Conservation (phyloP, 2,888 invertebrate species). For the Abrostola triplasia region DNA sequence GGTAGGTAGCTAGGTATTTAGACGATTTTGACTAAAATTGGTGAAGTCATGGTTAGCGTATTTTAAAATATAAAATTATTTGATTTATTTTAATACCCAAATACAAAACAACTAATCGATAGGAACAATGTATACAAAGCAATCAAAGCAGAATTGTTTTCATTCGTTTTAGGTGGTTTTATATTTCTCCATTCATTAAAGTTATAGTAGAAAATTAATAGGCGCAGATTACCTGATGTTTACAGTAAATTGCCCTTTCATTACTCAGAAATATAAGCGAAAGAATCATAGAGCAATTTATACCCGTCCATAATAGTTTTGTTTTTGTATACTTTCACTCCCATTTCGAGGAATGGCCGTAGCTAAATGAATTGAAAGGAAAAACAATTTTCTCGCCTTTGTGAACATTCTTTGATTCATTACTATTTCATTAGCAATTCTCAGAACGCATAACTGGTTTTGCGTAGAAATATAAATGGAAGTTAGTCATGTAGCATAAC, state of each 20-base stretch:
- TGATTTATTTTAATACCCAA: no score
- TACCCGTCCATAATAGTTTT: slow-evolving; percentile 2
- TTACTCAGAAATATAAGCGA: not conserved
- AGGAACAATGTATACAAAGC: no score
- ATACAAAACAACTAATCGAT: no score
- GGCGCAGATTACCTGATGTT: no score
- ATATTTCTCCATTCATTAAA: no score
- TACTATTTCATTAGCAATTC: slow-evolving; percentile 15
- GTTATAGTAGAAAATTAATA: no score
- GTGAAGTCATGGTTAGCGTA: no score
- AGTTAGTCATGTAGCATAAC: slow-evolving; percentile 8
- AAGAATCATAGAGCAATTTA: not conserved
- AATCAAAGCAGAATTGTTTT: no score
- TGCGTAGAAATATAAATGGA: slow-evolving; percentile 17
- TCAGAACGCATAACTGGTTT: slow-evolving; percentile 2
- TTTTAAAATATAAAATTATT: no score
- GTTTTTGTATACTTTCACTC: slow-evolving; percentile 6
- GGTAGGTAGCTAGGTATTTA: no score
- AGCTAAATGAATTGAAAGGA: slow-evolving; percentile 11
- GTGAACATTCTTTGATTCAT: slow-evolving; percentile 2
- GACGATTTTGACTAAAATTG: no score
- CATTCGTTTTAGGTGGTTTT: no score
- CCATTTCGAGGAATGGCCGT: slow-evolving; percentile 8
- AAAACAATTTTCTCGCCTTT: slow-evolving; percentile 24
- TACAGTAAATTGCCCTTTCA: not conserved